A percentile compares a stretch with the other conserved stretches of the same genome.
These are phyloP conservation scores for Stictocephala bisonia DNA, from an alignment of 2,888 invertebrate genomes.

Conservation along the genomic window DNA sequence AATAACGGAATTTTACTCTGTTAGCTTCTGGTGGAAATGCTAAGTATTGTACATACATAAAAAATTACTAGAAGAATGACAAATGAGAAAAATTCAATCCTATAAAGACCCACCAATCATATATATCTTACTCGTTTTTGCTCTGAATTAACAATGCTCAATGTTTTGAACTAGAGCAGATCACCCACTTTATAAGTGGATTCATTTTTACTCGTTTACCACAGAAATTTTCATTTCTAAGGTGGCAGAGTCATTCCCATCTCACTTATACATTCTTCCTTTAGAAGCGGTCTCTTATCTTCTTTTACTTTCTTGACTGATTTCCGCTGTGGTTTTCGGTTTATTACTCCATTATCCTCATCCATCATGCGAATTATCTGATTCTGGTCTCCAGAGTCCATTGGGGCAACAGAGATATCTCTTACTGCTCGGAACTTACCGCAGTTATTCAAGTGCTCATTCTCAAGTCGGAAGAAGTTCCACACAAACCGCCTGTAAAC, in stretches of 20 bases:
- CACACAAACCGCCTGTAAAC: conserved; percentile 79
- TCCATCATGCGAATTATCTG: conserved; percentile 72
- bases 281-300: conserved; percentile 25
- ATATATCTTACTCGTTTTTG: too few relatives aligned
- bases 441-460: conserved; percentile 91
- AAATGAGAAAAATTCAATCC: too few relatives aligned
- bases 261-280: conserved; percentile 24
- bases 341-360: conserved; percentile 68
- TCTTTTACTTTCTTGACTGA: conserved; percentile 34
- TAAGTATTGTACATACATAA: too few relatives aligned
- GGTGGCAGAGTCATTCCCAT: not conserved
- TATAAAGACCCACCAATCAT: too few relatives aligned
- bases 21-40: too few relatives aligned
- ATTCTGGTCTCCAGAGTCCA: conserved; percentile 78
- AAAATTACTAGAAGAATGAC: too few relatives aligned
- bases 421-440: conserved; percentile 89
- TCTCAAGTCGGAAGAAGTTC: conserved; percentile 91
- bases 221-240: too few relatives aligned
- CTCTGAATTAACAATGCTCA: too few relatives aligned
- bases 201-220: too few relatives aligned
- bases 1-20: too few relatives aligned
- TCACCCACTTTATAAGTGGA: too few relatives aligned
- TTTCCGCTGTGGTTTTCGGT: conserved; percentile 61
- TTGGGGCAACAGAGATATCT: conserved; percentile 84
- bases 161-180: too few relatives aligned